Conservation (phyloP, 2,888 invertebrate genomes). For the Dione juno region DNA sequence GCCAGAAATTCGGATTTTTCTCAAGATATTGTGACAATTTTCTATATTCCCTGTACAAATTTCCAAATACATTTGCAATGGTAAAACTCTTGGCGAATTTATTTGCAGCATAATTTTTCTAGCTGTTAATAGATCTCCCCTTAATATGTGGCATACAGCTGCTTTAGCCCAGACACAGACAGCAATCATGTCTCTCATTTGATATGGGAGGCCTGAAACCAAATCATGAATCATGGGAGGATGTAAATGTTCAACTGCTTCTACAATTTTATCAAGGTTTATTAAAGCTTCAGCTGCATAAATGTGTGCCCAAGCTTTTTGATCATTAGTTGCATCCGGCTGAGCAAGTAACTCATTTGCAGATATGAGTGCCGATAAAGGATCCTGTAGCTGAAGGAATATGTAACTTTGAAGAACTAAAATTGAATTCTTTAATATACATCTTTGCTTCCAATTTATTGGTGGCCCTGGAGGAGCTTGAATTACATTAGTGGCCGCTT, state of each 20-base stretch:
- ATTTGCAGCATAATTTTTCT: constrained; percentile 78
- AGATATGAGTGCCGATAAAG: constrained; percentile 89
- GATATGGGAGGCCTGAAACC: constrained; percentile 72
- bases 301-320: constrained; percentile 91
- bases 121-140: constrained; percentile 76
- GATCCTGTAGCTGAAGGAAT: constrained; percentile 92
- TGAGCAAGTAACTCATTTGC: constrained; percentile 89
- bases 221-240: constrained; percentile 86
- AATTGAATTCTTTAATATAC: constrained; percentile 85
- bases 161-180: constrained; percentile 82
- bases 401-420: constrained; percentile 93
- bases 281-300: constrained; percentile 95
- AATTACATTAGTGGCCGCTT: constrained; percentile 62
- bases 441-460: constrained; percentile 84
- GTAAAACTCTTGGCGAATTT: constrained; percentile 75
- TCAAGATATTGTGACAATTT: constrained; percentile 75
- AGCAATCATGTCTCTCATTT: constrained; percentile 76
- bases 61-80: constrained; percentile 84
- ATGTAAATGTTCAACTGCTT: constrained; percentile 93
- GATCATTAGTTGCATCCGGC: constrained; percentile 81
- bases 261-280: constrained; percentile 90
- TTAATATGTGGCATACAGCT: constrained; percentile 76
- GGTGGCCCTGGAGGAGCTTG: constrained; percentile 86
- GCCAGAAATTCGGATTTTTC: constrained; percentile 69
- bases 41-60: constrained; percentile 80